Evolutionary conservation across 64 coral and sea anemone species (phyloP), one percentile per base, ranked within the genome.

Genomic region (Dendronephthya gigantea): DNA sequence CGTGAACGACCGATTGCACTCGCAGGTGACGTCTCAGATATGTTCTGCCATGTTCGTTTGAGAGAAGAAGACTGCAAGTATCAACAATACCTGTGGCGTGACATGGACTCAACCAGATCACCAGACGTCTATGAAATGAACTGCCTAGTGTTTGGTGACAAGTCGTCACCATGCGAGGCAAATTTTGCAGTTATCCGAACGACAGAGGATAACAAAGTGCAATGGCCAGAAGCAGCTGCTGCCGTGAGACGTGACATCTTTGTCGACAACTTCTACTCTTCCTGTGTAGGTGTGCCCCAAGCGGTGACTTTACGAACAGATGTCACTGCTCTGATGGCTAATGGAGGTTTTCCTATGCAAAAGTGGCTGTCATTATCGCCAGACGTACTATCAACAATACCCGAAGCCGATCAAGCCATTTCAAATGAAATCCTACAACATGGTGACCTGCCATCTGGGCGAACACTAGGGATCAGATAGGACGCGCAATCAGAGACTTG

Each of bases 261-360:
- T 39, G 83, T 85, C 25, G 83, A 84, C 58, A 51, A 86, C 65
- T 39, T 86, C 22, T 86, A 86, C 39, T 65, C 84, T 17, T 86
- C 84, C 14, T 86, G 52, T 37, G 27, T 6, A 1, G 62, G n/a
- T 56, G 84, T 65, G 16, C 22, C 14, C 9, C 50, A 86, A 56
- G 13, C 84, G 25, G 3, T 52, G 16, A 34, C 30, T 4, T 39
- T 86, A 30, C 8, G 32, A 35, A 49, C 36, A 39, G 84, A 68
- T 14, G 84, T 86, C 37, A 86, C 84, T 23, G 4, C 17, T n/a
- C 52, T 86, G 37, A 68, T 86, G 84, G 84, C 84, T 49, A 49
- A 66, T 65, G 55, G 84, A 33, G 84, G 49, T 55, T 86, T 86
- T 56, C 84, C 49, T 19, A 86, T 39, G 84, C 52, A 51, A 5